phyloP scores from a whole-genome alignment of 1,140 invertebrate species.

The Drosophila navojoa region DNA sequence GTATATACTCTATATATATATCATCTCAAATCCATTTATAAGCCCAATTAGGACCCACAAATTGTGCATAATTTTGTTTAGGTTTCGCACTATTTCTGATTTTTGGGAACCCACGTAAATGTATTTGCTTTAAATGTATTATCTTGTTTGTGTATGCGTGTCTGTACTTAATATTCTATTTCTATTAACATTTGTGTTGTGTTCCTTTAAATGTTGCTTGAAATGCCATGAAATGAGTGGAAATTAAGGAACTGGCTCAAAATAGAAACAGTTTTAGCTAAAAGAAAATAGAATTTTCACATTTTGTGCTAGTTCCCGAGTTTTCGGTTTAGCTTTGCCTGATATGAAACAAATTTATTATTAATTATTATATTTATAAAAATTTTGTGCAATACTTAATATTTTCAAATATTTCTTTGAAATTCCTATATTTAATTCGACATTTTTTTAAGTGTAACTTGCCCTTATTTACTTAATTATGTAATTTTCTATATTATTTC shows the following conservation, averaged over 20 bases:
- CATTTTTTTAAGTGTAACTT: too few relatives aligned
- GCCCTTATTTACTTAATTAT: too few relatives aligned
- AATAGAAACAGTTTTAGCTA: too few relatives aligned
- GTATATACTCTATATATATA: not conserved
- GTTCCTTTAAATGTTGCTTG: not conserved
- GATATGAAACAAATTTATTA: too few relatives aligned
- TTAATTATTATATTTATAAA: too few relatives aligned
- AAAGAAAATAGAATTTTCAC: too few relatives aligned
- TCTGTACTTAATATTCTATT: conserved; percentile 12
- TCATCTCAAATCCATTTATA: not conserved
- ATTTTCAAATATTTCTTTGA: too few relatives aligned
- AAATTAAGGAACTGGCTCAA: not conserved
- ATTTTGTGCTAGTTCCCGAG: too few relatives aligned
- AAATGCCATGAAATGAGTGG: conserved; percentile 8
- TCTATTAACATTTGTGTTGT: conserved; percentile 1
- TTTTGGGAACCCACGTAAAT: conserved; percentile 22
- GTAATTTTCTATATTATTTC: not conserved
- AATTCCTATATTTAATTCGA: too few relatives aligned
- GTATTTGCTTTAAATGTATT: conserved; percentile 30
- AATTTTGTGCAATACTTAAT: too few relatives aligned
- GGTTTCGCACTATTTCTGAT: not conserved
- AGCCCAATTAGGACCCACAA: not conserved
- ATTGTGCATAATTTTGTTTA: not conserved
- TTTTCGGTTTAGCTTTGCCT: too few relatives aligned
- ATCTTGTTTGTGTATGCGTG: conserved; percentile 12